Percentiles rank a stretch among this genome's conserved stretches.
Conservation (phyloP, 2,888 invertebrate species). For the Dendrolimus houi region DNA sequence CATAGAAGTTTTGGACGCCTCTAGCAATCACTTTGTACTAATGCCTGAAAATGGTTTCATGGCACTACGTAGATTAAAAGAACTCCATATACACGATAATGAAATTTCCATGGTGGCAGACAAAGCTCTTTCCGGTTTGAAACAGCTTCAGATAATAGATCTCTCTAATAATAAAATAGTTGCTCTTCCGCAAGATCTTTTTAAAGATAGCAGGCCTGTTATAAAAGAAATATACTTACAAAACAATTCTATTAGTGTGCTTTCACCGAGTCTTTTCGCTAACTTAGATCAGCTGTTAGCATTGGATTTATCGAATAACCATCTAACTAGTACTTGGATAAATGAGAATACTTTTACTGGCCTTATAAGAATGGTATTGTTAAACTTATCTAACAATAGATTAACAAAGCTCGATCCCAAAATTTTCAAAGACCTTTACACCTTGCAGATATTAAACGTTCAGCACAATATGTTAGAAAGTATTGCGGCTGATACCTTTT, state of each 20-base stretch:
- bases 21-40: slow-evolving; percentile 89
- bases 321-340: slow-evolving; percentile 91
- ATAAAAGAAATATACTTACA: slow-evolving; percentile 93
- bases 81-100: slow-evolving; percentile 90
- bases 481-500: slow-evolving; percentile 91
- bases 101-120: slow-evolving; percentile 93
- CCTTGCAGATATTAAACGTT: slow-evolving; percentile 89
- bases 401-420: slow-evolving; percentile 88
- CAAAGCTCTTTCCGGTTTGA: slow-evolving; percentile 86
- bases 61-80: slow-evolving; percentile 84
- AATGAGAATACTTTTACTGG: slow-evolving; percentile 91
- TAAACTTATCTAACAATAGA: slow-evolving; percentile 91
- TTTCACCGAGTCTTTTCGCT: slow-evolving; percentile 91
- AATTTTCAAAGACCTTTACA: slow-evolving; percentile 90
- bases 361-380: slow-evolving; percentile 89
- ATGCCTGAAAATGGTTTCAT: slow-evolving; percentile 90
- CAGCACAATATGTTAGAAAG: slow-evolving; percentile 89
- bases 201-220: slow-evolving; percentile 85
- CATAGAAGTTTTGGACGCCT: slow-evolving; percentile 88
- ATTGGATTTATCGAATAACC: slow-evolving; percentile 90
- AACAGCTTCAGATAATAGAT: slow-evolving; percentile 89
- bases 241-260: slow-evolving; percentile 92
- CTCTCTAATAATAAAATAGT: slow-evolving; percentile 93
- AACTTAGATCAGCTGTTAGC: slow-evolving; percentile 88
- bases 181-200: slow-evolving; percentile 89